Evolutionary conservation across 1,140 invertebrate species (phyloP), one percentile per base, ranked within the genome.

Genomic region (Danaus plexippus): DNA sequence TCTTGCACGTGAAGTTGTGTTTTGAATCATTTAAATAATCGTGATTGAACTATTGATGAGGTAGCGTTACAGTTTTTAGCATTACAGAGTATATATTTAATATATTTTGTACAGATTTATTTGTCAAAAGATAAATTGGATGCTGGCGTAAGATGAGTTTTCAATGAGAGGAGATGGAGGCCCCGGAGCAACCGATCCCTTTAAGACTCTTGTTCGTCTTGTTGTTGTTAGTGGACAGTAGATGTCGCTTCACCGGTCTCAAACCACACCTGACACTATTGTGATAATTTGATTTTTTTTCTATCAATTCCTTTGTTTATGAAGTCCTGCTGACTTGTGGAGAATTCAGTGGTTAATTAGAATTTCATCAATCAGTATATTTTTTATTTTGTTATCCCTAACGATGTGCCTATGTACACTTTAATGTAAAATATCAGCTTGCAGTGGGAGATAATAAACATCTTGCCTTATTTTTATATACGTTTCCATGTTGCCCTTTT

Each of bases 71-170:
- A 83, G 80, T 86, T 87, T 80, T 83, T 85, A 83, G 83, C 81
- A 85, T 86, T 87, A 86, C 84, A 87, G 84, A 87, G 83, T 87
- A 87, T 87, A 85, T 87, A 86, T 87, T 87, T 80, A 85, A 87
- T 88, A 87, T 87, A 88, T 88, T 88, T 88, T 88, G 87, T 88
- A 88, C 83, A 87, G 86, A 87, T 81, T 81, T 87, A 87, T 88
- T 87, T 87, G 81, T 87, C 80, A 81, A 85, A 87, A 88, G 83
- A 87, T 88, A 88, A 88, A 88, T 86, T 87, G 80, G 80, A 83
- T 85, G 80, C 77, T 85, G 83, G 81, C 80, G 83, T 87, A 85
- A 73, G 60, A 76, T 87, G 81, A 73, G 73, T 85, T 85, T 87
- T 86, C 74, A 81, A 73, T 85, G 72, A 70, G 75, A 73, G 71